Evolutionary conservation across 2,797 vertebrate species (phyloP), one percentile per base, ranked within the genome.

Genomic region (Paguma larvata): DNA sequence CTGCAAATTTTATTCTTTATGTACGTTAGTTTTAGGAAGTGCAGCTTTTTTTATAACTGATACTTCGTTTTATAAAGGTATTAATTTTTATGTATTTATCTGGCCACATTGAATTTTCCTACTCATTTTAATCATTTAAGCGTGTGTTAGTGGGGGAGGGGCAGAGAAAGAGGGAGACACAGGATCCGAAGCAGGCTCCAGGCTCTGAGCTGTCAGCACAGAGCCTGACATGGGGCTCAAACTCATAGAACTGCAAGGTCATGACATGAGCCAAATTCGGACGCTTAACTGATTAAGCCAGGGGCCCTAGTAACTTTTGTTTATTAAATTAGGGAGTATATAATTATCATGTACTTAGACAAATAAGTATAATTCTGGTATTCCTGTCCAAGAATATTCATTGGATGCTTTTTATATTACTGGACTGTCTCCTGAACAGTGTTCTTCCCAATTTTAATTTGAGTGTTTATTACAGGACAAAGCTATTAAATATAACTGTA

Each of bases 351-450:
- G 34, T 46, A 91, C 27, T 84, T 73, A 84, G 25, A 67, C 15
- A 88, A 84, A 2, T 86, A 62, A 51, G 44, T 84, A 19, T 65
- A 86, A 83, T 84, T 85, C 9, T 89, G n/a, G 19, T 80, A 89
- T 75, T 70, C 53, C 48, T 90, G 88, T 78, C 46, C 34, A 73
- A 25, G 16, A 85, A 86, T 93, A 82, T 80, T 67, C 23, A 89
- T 72, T 56, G 75, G 4, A 62, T 63, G n/a, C 65, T 91, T 94
- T 87, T 86, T 70, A 59, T 82, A 48, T 93, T 83, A 90, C 68
- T 72, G 5, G 53, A 85, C 41, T 30, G 44, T 51, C 41, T 77
- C 86, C 75, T 87, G 32, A 78, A 63, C 6, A 38, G 1, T 56
- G 9, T 90, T 91, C 86, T 93, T 34, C 14, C 41, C 62, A 48